Evolutionary conservation across 2,888 invertebrate species (phyloP), one percentile per base, ranked within the genome.

Genomic region (Ligdia adustata): DNA sequence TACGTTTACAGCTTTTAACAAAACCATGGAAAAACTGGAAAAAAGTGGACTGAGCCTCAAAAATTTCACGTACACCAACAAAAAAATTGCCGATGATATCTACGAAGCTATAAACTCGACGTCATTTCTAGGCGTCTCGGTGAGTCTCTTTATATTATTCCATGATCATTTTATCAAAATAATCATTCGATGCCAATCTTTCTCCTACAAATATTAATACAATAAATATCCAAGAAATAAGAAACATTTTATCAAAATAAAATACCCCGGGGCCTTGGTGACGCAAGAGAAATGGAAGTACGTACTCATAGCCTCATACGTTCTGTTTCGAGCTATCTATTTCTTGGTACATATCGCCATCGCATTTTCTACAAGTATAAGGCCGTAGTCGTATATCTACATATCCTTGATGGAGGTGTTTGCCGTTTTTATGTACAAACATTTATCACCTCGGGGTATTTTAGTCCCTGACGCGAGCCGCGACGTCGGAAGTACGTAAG

Each of bases 21-120:
- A 98, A 87, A 98, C 99, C 12, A 97, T 97, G 94, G 95, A 95
- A 66, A 94, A 95, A 57, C 91, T 99, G 41, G 93, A 94, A 62
- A 93, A 94, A 68, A 92, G 92, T 55, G 96, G 96, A 14, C 93
- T 95, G 73, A 95, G 95, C 62, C 90, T 99, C 64, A 98, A 98
- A 76, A 96, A 98, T 81, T 99, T 99, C 84, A 97, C 97, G 40
- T 99, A 99, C 84, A 96, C 96, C 26, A 97, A 98, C 86, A 96
- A 96, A 76, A 95, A 96, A 75, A 98, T 98, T 48, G 98, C 98
- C 4, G 95, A 97, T 79, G 97, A 98, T 81, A 97, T 99, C 73
- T 99, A 99, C 87, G 95, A 97, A 52, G 99, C 99, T 24, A 98
- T 99, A 91, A 99, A 99, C 89, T 96, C 97, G n/a, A 99, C 99